phyloP scores from a whole-genome alignment of 1,140 invertebrate genomes.

The Sitophilus oryzae region DNA sequence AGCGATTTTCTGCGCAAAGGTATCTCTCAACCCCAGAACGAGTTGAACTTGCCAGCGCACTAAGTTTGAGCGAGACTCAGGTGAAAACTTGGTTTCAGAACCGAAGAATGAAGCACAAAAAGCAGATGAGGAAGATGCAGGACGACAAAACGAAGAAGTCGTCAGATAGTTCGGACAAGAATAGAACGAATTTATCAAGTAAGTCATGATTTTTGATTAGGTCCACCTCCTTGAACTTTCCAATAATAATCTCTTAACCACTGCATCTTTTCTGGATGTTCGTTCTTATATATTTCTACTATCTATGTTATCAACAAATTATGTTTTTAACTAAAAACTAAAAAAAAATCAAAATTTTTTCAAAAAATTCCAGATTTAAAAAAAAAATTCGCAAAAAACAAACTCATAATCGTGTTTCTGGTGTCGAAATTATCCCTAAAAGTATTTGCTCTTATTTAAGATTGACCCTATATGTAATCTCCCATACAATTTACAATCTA shows the following conservation, averaged over 20 bases:
- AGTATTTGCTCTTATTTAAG: no score
- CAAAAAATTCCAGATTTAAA: no score
- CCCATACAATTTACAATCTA: no score
- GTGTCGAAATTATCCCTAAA: no score
- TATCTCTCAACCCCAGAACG: conserved; percentile 96
- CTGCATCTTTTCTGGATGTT: no score
- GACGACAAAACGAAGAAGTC: conserved; percentile 47
- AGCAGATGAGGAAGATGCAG: conserved; percentile 72
- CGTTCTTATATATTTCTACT: not conserved
- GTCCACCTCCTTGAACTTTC: no score
- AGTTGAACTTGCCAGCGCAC: conserved; percentile 84
- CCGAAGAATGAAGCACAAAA: conserved; percentile 95
- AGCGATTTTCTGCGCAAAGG: conserved; percentile 90
- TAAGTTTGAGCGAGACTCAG: conserved; percentile 95
- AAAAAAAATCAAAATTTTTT: no score
- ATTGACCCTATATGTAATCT: not conserved
- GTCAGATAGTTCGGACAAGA: conserved; percentile 11
- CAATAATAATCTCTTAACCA: no score
- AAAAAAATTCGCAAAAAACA: no score
- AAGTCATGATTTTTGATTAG: not conserved
- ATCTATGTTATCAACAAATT: not conserved
- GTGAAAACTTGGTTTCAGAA: conserved; percentile 99
- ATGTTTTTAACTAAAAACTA: no score
- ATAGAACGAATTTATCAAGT: conserved; percentile 1
- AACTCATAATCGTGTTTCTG: no score